Evolutionary conservation across 2,113 vertebrate genomes (phyloP).

Genomic region (Sarotherodon lohbergeri): DNA sequence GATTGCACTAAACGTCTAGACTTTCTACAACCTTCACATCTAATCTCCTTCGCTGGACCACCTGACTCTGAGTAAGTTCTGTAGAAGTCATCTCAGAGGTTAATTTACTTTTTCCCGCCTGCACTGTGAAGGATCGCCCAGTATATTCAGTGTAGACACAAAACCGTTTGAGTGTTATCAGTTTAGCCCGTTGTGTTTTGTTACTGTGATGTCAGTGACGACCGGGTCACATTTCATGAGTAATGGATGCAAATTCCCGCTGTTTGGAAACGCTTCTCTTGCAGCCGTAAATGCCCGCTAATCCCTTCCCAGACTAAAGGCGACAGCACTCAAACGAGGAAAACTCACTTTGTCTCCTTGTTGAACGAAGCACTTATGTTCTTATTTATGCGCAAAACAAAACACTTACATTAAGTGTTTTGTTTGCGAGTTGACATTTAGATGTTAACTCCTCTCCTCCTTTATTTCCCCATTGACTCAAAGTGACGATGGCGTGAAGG

Average conservation of each 20-base stretch:
- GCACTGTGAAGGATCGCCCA: neutral
- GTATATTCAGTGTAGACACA: neutral
- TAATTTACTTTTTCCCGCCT: neutral
- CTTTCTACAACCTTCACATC: neutral
- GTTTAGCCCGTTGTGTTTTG: neutral
- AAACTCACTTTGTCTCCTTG: neutral
- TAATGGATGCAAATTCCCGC: neutral
- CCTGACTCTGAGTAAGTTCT: neutral
- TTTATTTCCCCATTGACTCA: constrained; percentile 15
- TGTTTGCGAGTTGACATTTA: constrained; percentile 19
- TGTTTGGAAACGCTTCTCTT: neutral
- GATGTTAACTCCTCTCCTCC: neutral
- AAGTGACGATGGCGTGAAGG: neutral
- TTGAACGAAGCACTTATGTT: neutral
- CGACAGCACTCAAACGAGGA: neutral
- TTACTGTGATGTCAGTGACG: neutral
- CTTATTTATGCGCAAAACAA: neutral
- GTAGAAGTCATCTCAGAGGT: neutral
- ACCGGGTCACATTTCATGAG: neutral
- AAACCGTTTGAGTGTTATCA: neutral
- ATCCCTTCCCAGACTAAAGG: neutral
- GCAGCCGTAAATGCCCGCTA: neutral
- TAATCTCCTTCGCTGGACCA: neutral
- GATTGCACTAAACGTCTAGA: neutral
- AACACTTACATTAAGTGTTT: neutral